These are phyloP conservation scores for Aporophyla nigra DNA, from an alignment of 2,888 invertebrate species.

Conservation along the genomic window DNA sequence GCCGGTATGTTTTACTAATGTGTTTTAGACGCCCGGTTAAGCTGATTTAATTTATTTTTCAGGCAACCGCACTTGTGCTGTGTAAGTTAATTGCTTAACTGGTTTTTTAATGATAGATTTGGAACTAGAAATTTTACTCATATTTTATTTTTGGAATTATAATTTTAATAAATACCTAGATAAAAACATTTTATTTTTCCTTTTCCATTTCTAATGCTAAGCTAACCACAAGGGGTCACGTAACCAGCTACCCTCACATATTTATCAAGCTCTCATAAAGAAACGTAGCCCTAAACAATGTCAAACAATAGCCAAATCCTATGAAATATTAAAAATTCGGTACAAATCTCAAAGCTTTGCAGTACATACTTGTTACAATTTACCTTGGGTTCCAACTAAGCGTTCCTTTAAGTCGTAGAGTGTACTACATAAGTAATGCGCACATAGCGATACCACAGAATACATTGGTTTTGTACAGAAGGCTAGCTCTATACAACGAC, in stretches of 20 bases:
- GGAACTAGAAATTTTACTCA: neutral
- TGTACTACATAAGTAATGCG: constrained; percentile 56
- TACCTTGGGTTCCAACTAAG: constrained; percentile 41
- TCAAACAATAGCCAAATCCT: constrained; percentile 22
- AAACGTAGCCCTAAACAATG: neutral
- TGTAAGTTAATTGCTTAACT: neutral
- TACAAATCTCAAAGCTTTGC: constrained; percentile 40
- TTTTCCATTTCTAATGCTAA: too few species aligned
- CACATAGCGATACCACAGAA: constrained; percentile 25
- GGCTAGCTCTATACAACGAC: neutral
- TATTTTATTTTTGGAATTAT: neutral
- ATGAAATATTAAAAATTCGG: constrained; percentile 27
- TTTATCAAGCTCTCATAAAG: constrained; percentile 1
- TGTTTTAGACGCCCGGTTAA: constrained; percentile 4
- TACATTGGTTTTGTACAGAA: constrained; percentile 25
- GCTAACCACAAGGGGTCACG: neutral
- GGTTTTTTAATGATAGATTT: neutral
- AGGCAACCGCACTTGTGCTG: neutral
- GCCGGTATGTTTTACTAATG: constrained; percentile 37
- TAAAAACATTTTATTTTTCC: too few species aligned
- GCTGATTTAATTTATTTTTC: constrained; percentile 33
- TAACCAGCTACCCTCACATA: neutral
- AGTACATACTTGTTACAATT: constrained; percentile 45
- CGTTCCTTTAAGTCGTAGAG: constrained; percentile 59
- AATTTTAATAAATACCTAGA: neutral